phyloP scores from a whole-genome alignment of 2,888 invertebrate genomes.

The Himalopsyche japonica region DNA sequence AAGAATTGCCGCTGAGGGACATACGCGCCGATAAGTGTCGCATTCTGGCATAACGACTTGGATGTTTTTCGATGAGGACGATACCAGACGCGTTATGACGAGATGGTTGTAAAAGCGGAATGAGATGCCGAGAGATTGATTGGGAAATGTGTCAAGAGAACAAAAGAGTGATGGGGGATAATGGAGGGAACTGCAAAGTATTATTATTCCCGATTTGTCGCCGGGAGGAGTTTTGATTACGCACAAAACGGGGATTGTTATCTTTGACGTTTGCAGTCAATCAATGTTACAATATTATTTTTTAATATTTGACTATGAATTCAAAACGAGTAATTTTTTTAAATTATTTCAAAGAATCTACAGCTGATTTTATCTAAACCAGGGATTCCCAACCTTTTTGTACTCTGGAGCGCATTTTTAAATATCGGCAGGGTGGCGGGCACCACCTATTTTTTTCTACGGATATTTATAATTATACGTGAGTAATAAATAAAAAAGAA shows the following conservation, averaged over 20 bases:
- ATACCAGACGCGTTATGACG: neutral
- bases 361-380: no score
- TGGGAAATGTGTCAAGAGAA: neutral
- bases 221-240: neutral
- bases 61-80: neutral
- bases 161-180: conserved; percentile 4
- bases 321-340: no score
- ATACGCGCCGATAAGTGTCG: conserved; percentile 35
- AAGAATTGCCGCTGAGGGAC: conserved; percentile 34
- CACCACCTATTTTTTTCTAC: no score
- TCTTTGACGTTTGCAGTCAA: neutral
- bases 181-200: conserved; percentile 4
- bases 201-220: conserved; percentile 3
- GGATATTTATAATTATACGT: no score
- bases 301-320: neutral
- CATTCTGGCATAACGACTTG: conserved; percentile 21
- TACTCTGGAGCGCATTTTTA: no score
- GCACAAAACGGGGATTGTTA: neutral
- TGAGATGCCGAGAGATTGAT: neutral
- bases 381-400: no score
- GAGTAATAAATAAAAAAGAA: no score
- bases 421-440: no score
- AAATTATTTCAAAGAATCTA: no score
- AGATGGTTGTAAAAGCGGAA: neutral
- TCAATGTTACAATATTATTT: neutral